Conservation (phyloP, 2,888 invertebrate genomes). For the Malthinus seriepunctatus region DNA sequence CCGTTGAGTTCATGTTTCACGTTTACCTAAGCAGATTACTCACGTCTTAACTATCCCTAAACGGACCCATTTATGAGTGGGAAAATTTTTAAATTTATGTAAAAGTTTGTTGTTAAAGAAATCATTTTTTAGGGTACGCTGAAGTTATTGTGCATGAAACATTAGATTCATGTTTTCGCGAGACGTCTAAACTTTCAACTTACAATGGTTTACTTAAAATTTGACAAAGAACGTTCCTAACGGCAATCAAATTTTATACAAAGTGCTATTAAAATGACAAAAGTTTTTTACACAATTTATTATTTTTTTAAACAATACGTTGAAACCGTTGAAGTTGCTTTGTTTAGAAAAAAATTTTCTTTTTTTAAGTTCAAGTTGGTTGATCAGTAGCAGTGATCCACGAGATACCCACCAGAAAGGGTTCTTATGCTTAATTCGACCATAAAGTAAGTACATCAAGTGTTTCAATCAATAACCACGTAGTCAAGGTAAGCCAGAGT, state of each 20-base stretch:
- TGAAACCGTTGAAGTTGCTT: conserved; percentile 1
- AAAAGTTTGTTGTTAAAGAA: not conserved
- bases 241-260: conserved; percentile 7
- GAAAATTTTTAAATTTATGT: no score
- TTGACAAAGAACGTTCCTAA: conserved; percentile 3
- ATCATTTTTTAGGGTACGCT: no score
- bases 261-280: conserved; percentile 4
- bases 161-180: conserved; percentile 3
- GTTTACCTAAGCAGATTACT: no score
- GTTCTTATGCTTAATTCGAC: conserved; percentile 27
- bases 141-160: conserved; percentile 7
- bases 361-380: no score
- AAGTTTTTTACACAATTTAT: no score
- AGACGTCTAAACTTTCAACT: not conserved
- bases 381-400: conserved; percentile 15
- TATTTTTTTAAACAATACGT: not conserved
- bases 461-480: conserved; percentile 30
- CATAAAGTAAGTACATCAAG: conserved; percentile 28
- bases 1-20: no score
- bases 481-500: conserved; percentile 24
- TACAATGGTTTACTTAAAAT: conserved; percentile 5
- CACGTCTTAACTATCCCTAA: no score
- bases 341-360: no score
- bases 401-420: conserved; percentile 11
- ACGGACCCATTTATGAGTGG: no score